phyloP scores from a whole-genome alignment of 2,113 vertebrate species.

The Indri indri region DNA sequence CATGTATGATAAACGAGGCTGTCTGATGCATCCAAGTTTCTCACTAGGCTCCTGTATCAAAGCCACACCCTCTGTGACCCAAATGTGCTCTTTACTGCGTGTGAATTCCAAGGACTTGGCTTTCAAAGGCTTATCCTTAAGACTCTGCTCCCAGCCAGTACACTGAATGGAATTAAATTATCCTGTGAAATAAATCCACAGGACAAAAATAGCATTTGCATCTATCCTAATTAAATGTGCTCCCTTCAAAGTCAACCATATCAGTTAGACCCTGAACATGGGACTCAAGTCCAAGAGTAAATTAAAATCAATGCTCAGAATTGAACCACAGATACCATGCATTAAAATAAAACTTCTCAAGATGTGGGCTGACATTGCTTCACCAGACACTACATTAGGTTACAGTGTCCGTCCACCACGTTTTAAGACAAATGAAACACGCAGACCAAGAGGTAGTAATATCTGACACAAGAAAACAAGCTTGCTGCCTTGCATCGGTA shows the following conservation, averaged over 20 bases:
- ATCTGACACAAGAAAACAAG: neutral
- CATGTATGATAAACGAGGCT: neutral
- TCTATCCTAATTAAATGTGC: conserved; percentile 49
- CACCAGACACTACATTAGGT: neutral
- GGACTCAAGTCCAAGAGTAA: neutral
- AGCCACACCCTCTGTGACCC: neutral
- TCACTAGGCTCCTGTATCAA: neutral
- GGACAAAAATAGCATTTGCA: conserved; percentile 57
- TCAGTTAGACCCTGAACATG: neutral
- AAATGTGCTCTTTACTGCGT: conserved; percentile 13
- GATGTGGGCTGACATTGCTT: neutral
- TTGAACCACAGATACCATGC: neutral
- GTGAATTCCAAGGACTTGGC: conserved; percentile 38
- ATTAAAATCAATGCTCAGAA: conserved; percentile 34
- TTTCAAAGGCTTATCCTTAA: conserved; percentile 60
- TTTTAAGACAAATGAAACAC: neutral
- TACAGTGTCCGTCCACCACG: neutral
- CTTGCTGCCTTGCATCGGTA: accelerated
- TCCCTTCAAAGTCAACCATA: conserved; percentile 54
- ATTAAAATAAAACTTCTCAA: neutral
- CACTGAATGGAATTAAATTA: conserved; percentile 44
- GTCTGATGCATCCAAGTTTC: neutral
- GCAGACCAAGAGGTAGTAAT: accelerated
- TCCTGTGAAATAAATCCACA: conserved; percentile 53
- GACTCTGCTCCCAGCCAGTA: conserved; percentile 14